Evolutionary conservation across 2,113 vertebrate species (phyloP), one percentile per base, ranked within the genome.

Genomic region (Corythaixoides concolor): DNA sequence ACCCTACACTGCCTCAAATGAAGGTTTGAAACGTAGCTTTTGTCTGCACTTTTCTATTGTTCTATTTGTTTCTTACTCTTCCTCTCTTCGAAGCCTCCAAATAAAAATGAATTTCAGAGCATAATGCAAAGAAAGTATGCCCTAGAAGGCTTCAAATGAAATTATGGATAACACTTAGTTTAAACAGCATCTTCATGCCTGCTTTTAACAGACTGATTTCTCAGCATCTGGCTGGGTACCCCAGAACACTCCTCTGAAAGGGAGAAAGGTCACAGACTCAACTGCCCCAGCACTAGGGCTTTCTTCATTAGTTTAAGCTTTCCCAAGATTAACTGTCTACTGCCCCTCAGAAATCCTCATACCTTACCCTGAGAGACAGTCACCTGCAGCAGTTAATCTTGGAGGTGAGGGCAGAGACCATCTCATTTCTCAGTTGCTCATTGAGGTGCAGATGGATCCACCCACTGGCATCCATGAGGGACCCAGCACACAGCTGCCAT

Each of bases 401-500:
- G 8, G 28, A 39, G 27, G 39, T 4, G 27, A 59, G 19, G 24
- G 43, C 39, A 78, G 30, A 53, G 30, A 43, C 15, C 39, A 35
- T 3, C 68, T 24, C 28, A 4, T 3, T 16, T 21, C 74, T 32
- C 12, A 33, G n/a, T 4, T 41, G 20, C 19, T 45, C 67, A 19
- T 2, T 2, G 20, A 30, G 28, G 22, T 3, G n/a, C 8, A 26
- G 14, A 32, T 5, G 5, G 21, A 75, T 17, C 19, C 28, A 32
- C 13, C 22, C 30, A 1, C 11, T 3, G 3, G 15, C 2, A 52
- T 9, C 59, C 68, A 12, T 9, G 16, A 33, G 49, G 35, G n/a
- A 21, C 4, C 18, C 52, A 58, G 63, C 15, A 15, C 7, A 1
- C 1, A 0, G 27, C 35, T 58, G 35, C n/a, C 37, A 53, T 2